Evolutionary conservation across 1,140 invertebrate genomes (phyloP), one percentile per base, ranked within the genome.

Genomic region (Cyclargus thomasi): DNA sequence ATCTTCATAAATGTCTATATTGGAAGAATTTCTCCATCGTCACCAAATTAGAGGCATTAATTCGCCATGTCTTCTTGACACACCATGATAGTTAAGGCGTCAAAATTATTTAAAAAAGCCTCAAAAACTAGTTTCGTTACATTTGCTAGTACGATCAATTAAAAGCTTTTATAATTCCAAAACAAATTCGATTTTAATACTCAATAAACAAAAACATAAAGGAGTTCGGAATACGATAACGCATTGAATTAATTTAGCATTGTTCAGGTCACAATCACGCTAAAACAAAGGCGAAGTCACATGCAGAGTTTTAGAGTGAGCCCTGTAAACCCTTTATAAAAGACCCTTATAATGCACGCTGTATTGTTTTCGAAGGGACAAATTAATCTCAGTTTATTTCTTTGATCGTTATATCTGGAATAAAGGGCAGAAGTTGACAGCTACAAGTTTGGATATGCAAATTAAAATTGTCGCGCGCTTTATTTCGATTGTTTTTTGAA

Each of bases 351-450:
- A 76, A 75, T 75, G 75, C 70, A 79, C 71, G 73, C 63, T 71
- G 76, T 77, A 80, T 87, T 89, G 84, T 89, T 86, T 77, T 80
- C 70, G 67, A 67, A 75, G 79, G 75, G 83, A 79, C 70, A 82
- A 86, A 89, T 88, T 89, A 89, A 89, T 88, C 85, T 88, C 80
- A 79, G 80, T 82, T 78, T 83, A 85, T 82, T 84, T 83, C 85
- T 87, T 86, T 86, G 86, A 88, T 85, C 77, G 77, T 75, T 73
- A 80, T 78, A 73, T 83, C 79, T 76, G 67, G 73, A 71, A 85
- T 84, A 85, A 86, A 79, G 76, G 74, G 70, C 69, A 62, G 22
- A 47, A 63, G 62, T 67, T 83, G 84, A 84, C 83, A 85, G 81
- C n/a, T 35, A 70, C 68, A 70, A 64, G 47, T 80, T 83, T 74